Evolutionary conservation across 2,797 vertebrate genomes (phyloP).

Genomic region (Mus caroli): DNA sequence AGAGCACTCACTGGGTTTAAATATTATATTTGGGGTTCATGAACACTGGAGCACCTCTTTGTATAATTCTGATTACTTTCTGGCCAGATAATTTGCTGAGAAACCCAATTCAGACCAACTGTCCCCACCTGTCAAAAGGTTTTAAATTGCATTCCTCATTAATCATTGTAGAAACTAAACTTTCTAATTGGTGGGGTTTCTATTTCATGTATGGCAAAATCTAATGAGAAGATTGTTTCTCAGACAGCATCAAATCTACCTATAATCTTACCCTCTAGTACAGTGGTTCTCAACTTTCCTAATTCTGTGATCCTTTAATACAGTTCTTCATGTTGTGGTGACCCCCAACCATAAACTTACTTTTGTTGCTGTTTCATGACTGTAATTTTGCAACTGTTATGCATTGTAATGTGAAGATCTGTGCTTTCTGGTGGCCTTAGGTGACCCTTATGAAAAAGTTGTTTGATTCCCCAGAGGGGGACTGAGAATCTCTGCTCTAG

Average conservation of each 20-base stretch:
- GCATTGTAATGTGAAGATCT: neutral
- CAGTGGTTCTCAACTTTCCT: neutral
- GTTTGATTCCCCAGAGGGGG: neutral
- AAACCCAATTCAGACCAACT: neutral
- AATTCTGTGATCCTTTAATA: neutral
- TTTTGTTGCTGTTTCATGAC: neutral
- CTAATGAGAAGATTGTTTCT: constrained; percentile 27
- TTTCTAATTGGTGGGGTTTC: neutral
- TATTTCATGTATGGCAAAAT: constrained; percentile 9
- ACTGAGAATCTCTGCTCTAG: neutral
- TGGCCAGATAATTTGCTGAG: neutral
- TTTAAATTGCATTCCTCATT: constrained; percentile 6
- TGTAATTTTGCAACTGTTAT: neutral
- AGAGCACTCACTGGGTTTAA: neutral
- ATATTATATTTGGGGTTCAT: neutral
- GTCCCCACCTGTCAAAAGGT: neutral
- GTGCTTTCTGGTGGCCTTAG: neutral
- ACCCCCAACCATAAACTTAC: neutral
- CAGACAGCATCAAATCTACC: neutral
- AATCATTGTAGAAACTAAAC: neutral
- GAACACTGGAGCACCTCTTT: neutral
- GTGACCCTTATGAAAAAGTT: neutral
- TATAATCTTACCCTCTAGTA: neutral
- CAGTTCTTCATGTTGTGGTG: neutral
- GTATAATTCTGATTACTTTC: constrained; percentile 41